A percentile compares a stretch with the other conserved stretches of the same genome.
phyloP scores from a whole-genome alignment of 1,140 invertebrate species.

The Hyposmocoma kahamanoa region DNA sequence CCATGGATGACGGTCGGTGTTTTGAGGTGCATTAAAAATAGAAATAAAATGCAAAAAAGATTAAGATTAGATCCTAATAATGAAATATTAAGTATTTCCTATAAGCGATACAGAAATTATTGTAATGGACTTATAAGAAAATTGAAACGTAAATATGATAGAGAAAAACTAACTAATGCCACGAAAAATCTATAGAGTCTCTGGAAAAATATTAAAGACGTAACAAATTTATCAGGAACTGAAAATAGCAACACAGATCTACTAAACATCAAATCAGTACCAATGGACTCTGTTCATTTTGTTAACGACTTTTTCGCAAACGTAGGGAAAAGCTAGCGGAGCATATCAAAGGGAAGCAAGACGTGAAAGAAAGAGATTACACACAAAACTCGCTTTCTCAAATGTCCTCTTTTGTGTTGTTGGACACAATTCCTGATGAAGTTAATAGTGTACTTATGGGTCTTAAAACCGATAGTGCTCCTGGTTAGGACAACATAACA shows the following conservation, averaged over 20 bases:
- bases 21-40: constrained; percentile 4
- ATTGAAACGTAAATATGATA: background rate
- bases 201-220: constrained; percentile 6
- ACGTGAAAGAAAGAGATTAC: background rate
- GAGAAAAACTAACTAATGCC: background rate
- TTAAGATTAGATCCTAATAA: background rate
- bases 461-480: constrained; percentile 5
- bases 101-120: constrained; percentile 5
- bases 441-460: background rate
- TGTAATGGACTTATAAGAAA: constrained; percentile 3
- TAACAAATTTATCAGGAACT: background rate
- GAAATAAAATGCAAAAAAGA: constrained; percentile 5
- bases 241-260: background rate
- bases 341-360: background rate
- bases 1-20: constrained; percentile 6
- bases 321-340: background rate
- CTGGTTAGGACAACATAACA: constrained; percentile 7
- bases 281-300: background rate
- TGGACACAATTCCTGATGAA: background rate
- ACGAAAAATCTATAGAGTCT: background rate
- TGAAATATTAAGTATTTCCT: constrained; percentile 4
- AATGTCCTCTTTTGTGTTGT: background rate
- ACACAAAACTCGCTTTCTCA: background rate
- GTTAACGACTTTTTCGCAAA: constrained; percentile 6
- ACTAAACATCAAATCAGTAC: background rate